phyloP scores from a whole-genome alignment of 1,140 invertebrate species.

The Phortica variegata region DNA sequence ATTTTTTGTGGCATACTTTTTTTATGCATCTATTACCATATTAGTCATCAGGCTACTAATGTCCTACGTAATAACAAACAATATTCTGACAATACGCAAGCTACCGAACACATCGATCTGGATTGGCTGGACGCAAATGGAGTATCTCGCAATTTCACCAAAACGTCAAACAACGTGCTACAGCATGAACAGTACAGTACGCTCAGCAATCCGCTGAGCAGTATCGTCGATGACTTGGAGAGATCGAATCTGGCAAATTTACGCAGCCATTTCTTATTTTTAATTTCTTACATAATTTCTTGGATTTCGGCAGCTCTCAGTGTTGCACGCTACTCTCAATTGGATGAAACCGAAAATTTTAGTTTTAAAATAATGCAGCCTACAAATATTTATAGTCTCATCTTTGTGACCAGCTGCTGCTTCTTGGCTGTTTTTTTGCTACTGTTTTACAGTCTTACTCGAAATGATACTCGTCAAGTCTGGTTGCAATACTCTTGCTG shows the following conservation, averaged over 20 bases:
- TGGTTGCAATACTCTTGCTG: slow-evolving; percentile 67
- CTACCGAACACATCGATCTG: slow-evolving; percentile 78
- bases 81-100: slow-evolving; percentile 77
- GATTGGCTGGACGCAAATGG: slow-evolving; percentile 71
- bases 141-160: slow-evolving; percentile 15
- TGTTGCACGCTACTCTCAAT: slow-evolving; percentile 42
- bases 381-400: slow-evolving; percentile 65
- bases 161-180: slow-evolving; percentile 5
- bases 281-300: slow-evolving; percentile 73
- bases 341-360: neutral
- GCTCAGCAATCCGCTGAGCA: slow-evolving; percentile 64
- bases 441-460: slow-evolving; percentile 80
- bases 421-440: slow-evolving; percentile 79
- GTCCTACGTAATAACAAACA: slow-evolving; percentile 62
- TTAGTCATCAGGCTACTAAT: slow-evolving; percentile 63
- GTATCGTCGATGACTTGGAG: slow-evolving; percentile 79
- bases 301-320: slow-evolving; percentile 73
- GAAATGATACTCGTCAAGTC: slow-evolving; percentile 76
- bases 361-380: too few species aligned
- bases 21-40: slow-evolving; percentile 75
- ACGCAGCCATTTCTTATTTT: slow-evolving; percentile 74
- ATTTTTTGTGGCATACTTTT: slow-evolving; percentile 73
- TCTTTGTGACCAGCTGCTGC: slow-evolving; percentile 71
- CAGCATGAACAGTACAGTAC: slow-evolving; percentile 56
- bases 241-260: slow-evolving; percentile 79